These are phyloP conservation scores for Danio rerio DNA, from an alignment of 2,113 vertebrate species.

Conservation along the genomic window DNA sequence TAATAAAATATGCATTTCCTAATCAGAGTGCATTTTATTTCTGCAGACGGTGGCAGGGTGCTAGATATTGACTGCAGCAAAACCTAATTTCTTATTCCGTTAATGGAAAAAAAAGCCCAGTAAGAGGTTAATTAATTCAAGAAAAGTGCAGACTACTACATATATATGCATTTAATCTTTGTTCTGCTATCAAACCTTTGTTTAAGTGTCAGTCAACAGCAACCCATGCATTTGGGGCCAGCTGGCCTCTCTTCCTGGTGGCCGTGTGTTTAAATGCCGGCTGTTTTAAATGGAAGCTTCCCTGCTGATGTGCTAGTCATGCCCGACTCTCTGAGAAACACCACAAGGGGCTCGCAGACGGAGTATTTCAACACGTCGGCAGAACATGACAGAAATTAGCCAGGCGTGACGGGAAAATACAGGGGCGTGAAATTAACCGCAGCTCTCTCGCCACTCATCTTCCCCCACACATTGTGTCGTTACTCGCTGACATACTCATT, in stretches of 20 bases:
- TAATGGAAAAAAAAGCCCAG: neutral
- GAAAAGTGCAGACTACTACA: neutral
- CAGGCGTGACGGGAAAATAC: constrained; percentile 70
- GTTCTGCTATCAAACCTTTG: neutral
- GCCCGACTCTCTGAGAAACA: constrained; percentile 22
- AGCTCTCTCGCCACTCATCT: constrained; percentile 62
- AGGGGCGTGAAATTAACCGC: constrained; percentile 73
- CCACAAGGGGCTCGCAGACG: constrained; percentile 58
- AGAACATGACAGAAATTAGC: constrained; percentile 62
- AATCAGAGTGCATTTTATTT: neutral
- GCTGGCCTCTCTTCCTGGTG: neutral
- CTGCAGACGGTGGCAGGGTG: neutral
- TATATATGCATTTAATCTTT: neutral
- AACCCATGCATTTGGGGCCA: neutral
- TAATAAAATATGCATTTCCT: neutral
- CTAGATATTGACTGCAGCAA: neutral
- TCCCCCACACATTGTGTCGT: constrained; percentile 51
- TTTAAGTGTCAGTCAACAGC: constrained; percentile 20
- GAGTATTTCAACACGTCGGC: constrained; percentile 57
- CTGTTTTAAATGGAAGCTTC: constrained; percentile 18
- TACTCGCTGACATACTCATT: constrained; percentile 56
- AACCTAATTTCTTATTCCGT: neutral
- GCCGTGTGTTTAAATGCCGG: constrained; percentile 1
- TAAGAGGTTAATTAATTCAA: neutral
- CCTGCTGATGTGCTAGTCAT: constrained; percentile 36